These are phyloP conservation scores for Ceratina calcarata DNA, from an alignment of 1,140 invertebrate genomes.

Conservation along the genomic window DNA sequence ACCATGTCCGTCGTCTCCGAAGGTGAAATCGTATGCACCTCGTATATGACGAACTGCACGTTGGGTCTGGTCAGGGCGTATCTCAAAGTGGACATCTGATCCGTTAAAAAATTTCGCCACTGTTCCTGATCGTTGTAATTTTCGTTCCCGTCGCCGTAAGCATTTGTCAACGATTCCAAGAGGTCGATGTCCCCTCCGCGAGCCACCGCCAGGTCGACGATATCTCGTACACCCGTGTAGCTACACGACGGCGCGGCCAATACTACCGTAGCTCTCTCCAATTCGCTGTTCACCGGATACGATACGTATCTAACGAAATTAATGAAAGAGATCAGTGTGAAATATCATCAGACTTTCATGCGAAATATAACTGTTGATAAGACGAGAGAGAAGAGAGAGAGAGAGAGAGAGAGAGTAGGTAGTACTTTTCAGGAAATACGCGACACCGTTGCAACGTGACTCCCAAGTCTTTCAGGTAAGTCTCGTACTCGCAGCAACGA, in stretches of 20 bases:
- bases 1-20: slow-evolving; percentile 78
- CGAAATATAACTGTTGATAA: not conserved
- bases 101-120: slow-evolving; percentile 60
- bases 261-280: slow-evolving; percentile 86
- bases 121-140: slow-evolving; percentile 43
- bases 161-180: slow-evolving; percentile 68
- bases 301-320: slow-evolving; percentile 60
- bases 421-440: slow-evolving; percentile 73
- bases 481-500: slow-evolving; percentile 74
- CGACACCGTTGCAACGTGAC: slow-evolving; percentile 75
- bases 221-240: slow-evolving; percentile 87
- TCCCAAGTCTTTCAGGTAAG: slow-evolving; percentile 64
- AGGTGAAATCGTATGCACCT: slow-evolving; percentile 77
- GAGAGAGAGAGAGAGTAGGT: not conserved
- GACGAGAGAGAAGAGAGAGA: not conserved
- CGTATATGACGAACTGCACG: slow-evolving; percentile 79
- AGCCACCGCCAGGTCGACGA: slow-evolving; percentile 84
- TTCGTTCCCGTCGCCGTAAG: slow-evolving; percentile 16
- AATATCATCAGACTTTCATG: too few relatives aligned
- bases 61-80: slow-evolving; percentile 74
- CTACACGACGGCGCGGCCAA: slow-evolving; percentile 88
- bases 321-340: not conserved
- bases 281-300: slow-evolving; percentile 66
- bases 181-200: slow-evolving; percentile 70
- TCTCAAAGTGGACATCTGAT: slow-evolving; percentile 73